phyloP scores from a whole-genome alignment of 2,888 invertebrate species.

The Acanthosoma haemorrhoidale region DNA sequence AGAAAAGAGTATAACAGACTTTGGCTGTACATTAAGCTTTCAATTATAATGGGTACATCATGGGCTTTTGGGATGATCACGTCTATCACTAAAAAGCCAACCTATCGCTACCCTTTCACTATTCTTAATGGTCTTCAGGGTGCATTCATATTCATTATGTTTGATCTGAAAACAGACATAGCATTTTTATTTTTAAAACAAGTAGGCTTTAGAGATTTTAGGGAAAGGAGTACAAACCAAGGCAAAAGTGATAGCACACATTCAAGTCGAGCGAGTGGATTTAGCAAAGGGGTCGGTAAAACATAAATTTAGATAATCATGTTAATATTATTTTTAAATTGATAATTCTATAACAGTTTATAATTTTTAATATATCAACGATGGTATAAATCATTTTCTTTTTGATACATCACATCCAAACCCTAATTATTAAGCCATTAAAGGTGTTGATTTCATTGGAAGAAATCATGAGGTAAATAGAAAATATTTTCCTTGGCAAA shows the following conservation, averaged over 20 bases:
- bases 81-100: conserved; percentile 2
- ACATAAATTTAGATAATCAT: too few relatives aligned
- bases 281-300: too few relatives aligned
- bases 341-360: too few relatives aligned
- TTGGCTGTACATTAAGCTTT: conserved; percentile 34
- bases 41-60: conserved; percentile 29
- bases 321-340: too few relatives aligned
- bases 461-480: too few relatives aligned
- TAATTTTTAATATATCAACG: too few relatives aligned
- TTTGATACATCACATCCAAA: too few relatives aligned
- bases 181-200: neutral
- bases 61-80: conserved; percentile 28
- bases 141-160: conserved; percentile 34
- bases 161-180: conserved; percentile 26
- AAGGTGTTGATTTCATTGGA: too few relatives aligned
- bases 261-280: neutral
- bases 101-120: conserved; percentile 28
- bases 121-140: conserved; percentile 32
- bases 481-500: too few relatives aligned
- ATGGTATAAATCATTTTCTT: too few relatives aligned
- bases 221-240: neutral
- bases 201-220: neutral
- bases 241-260: neutral
- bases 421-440: too few relatives aligned
- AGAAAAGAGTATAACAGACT: conserved; percentile 27